Base-by-base conservation (phyloP, 2,888 invertebrate species). In the Melanophora roralis region DNA sequence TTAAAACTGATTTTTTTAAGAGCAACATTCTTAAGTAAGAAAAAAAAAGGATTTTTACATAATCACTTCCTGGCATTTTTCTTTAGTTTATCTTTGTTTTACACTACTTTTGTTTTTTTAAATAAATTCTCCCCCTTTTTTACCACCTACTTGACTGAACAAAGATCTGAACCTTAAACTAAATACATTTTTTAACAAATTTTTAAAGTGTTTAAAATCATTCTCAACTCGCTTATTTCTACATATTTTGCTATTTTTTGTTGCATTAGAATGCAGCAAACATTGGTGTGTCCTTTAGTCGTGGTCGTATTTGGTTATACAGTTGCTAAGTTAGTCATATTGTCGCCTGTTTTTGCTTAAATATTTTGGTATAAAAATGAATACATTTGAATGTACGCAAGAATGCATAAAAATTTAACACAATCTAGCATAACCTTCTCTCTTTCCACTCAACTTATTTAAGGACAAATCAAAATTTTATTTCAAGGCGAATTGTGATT, bases 1-100 rank as follows among this genome's bases (percentile, higher is more conserved):
- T 16, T 14, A 43, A 7, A 14, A 14, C 8, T 14, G 8, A 4
- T 16, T 43, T 16, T 43, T 43, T 43, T 7, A 4, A 45, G 2
- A 11, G 19, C 16, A 2, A 9, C 4, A 19, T 3, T 45, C 40
- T 49, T 27, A 4, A 53, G 34, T 23, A 11, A 34, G 2, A 49
- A 38, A 36, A 23, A 21, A 19, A 21, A 23, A 11, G 43, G 68
- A 47, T 68, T 49, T 60, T 72, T 67, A 60, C 45, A 62, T 78
- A 78, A 73, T 68, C 68, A 49, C 49, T 67, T 67, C 71, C 65
- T 67, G 32, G 38, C 40, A 45, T 72, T 38, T 43, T 43, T 77
- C 59, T 53, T 45, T 53, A 59, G 23, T 49, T 43, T 64, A 59
- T 43, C 19, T 36, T 65, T 65, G 60, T 45, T 57, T 51, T 60